Conservation (phyloP, 2,888 invertebrate species). For the Nymphalis urticae region DNA sequence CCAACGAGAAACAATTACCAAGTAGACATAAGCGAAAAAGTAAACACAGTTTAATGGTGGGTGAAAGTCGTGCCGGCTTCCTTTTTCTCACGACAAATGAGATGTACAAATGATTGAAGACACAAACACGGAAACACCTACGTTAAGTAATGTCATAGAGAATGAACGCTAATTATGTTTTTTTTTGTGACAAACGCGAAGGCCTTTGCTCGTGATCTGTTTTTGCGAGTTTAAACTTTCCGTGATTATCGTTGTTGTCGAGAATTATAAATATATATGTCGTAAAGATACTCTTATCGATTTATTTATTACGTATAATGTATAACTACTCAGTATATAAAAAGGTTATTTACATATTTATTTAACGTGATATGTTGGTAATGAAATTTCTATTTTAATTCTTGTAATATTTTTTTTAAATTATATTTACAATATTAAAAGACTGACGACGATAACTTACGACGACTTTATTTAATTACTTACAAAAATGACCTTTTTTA, state of each 20-base stretch:
- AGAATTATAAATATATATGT: too few species aligned
- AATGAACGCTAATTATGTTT: slow-evolving; percentile 38
- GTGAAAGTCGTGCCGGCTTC: slow-evolving; percentile 60
- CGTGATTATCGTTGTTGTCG: slow-evolving; percentile 3
- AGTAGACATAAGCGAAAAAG: slow-evolving; percentile 51
- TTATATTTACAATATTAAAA: too few species aligned
- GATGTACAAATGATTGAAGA: slow-evolving; percentile 51
- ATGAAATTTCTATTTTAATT: too few species aligned
- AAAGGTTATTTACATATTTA: too few species aligned
- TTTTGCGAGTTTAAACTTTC: slow-evolving; percentile 28
- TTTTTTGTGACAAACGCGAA: slow-evolving; percentile 37
- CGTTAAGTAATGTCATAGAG: slow-evolving; percentile 38
- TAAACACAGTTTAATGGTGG: slow-evolving; percentile 53
- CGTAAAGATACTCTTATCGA: too few species aligned
- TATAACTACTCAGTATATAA: too few species aligned
- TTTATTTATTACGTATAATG: too few species aligned
- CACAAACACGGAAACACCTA: slow-evolving; percentile 49
- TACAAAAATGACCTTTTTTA: too few species aligned
- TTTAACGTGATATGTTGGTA: too few species aligned
- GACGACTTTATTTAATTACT: too few species aligned
- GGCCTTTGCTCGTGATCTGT: slow-evolving; percentile 30
- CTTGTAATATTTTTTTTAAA: too few species aligned
- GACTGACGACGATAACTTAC: too few species aligned
- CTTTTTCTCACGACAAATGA: slow-evolving; percentile 66
- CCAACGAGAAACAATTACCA: slow-evolving; percentile 49